Percentiles rank a stretch among this genome's conserved stretches.
Conservation (phyloP, 2,113 vertebrate species). For the Puffinus mauretanicus region DNA sequence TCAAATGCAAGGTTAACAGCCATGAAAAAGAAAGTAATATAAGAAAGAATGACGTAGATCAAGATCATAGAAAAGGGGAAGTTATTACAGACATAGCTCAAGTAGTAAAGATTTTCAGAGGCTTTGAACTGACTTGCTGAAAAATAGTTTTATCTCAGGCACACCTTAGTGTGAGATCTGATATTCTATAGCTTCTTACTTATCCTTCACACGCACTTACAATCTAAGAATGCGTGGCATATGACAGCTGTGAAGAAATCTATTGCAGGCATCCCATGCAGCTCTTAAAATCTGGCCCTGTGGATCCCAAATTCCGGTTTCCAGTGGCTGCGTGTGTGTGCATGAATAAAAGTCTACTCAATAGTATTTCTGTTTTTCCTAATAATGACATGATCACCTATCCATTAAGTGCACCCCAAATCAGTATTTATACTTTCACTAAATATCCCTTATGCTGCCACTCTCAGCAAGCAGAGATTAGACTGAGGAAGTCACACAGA, state of each 20-base stretch:
- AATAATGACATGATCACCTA: neutral
- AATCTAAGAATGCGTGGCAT: neutral
- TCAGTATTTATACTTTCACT: neutral
- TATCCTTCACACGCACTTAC: neutral
- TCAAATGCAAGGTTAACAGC: neutral
- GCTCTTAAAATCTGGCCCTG: neutral
- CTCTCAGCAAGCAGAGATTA: neutral
- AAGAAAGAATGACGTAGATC: neutral
- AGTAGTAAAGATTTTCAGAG: neutral
- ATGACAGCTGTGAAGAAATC: neutral
- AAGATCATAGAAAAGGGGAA: neutral
- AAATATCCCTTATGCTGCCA: neutral
- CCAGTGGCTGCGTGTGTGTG: rapidly evolving
- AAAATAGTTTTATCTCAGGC: neutral
- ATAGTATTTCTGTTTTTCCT: neutral
- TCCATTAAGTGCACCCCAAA: neutral
- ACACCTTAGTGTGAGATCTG: neutral
- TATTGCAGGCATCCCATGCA: neutral
- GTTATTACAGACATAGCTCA: neutral
- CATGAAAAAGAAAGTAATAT: neutral
- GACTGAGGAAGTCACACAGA: neutral
- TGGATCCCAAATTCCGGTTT: neutral
- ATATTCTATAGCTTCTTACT: neutral
- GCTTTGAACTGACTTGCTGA: neutral
- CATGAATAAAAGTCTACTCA: neutral